A percentile compares a stretch with the other conserved stretches of the same genome.
phyloP scores from a whole-genome alignment of 2,797 vertebrate genomes.

The Mormyrus proboscirostris region DNA sequence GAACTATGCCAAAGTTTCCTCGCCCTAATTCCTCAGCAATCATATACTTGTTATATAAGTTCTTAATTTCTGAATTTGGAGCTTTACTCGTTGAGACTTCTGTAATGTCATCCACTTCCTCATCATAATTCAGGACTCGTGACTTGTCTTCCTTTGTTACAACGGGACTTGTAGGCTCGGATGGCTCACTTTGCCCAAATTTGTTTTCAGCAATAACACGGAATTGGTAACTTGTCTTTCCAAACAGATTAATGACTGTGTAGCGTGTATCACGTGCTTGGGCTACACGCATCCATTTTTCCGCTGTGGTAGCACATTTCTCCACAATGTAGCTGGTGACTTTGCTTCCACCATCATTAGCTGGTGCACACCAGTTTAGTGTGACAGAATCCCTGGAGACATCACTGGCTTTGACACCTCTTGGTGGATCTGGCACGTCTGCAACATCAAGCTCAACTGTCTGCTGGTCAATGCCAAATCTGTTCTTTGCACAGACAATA shows the following conservation, averaged over 20 bases:
- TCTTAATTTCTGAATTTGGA: slow-evolving; percentile 79
- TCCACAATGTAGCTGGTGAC: slow-evolving; percentile 89
- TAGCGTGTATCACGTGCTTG: slow-evolving; percentile 91
- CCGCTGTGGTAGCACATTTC: slow-evolving; percentile 93
- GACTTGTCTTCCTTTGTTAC: slow-evolving; percentile 97
- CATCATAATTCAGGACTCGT: slow-evolving; percentile 87
- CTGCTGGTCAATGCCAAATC: slow-evolving; percentile 98
- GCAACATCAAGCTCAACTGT: slow-evolving; percentile 97
- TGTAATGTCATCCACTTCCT: slow-evolving; percentile 84
- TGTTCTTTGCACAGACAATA: slow-evolving; percentile 98
- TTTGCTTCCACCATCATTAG: slow-evolving; percentile 91
- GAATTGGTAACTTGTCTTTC: slow-evolving; percentile 97
- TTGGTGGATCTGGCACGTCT: slow-evolving; percentile 92
- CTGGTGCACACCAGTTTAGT: slow-evolving; percentile 88
- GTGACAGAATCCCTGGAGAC: slow-evolving; percentile 88
- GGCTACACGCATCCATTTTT: slow-evolving; percentile 92
- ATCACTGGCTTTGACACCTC: slow-evolving; percentile 86
- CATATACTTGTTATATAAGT: slow-evolving; percentile 85
- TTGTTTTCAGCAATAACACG: slow-evolving; percentile 95
- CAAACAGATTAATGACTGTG: slow-evolving; percentile 88
- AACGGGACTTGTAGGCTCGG: slow-evolving; percentile 83
- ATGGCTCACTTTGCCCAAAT: slow-evolving; percentile 94
- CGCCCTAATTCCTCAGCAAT: slow-evolving; percentile 95
- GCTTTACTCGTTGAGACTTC: slow-evolving; percentile 72
- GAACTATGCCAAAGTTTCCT: slow-evolving; percentile 91